Conservation (phyloP, 2,113 vertebrate genomes). For the Casuarius casuarius region DNA sequence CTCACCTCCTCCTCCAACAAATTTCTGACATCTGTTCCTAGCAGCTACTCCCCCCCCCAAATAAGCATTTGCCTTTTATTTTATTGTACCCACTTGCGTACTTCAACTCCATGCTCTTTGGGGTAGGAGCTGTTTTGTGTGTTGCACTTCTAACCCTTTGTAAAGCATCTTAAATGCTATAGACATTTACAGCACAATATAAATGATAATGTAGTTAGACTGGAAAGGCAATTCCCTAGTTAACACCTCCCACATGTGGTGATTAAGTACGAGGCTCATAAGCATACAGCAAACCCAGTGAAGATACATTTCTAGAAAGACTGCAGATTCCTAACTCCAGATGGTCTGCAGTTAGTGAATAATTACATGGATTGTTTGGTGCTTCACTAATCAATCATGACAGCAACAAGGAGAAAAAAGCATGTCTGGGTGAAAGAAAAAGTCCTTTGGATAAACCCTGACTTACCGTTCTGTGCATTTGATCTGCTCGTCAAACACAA, state of each 20-base stretch:
- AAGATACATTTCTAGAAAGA: slow-evolving; percentile 67
- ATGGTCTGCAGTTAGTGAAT: slow-evolving; percentile 68
- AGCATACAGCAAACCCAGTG: slow-evolving; percentile 3
- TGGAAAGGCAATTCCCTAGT: slow-evolving; percentile 70
- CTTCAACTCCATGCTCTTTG: background rate
- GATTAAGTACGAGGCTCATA: slow-evolving; percentile 67
- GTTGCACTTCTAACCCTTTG: slow-evolving; percentile 27
- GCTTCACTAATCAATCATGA: slow-evolving; percentile 64
- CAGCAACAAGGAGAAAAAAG: slow-evolving; percentile 58
- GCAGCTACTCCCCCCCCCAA: background rate
- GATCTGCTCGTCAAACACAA: slow-evolving; percentile 16
- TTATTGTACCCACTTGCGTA: slow-evolving; percentile 16
- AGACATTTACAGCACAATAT: slow-evolving; percentile 43
- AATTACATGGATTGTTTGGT: slow-evolving; percentile 59
- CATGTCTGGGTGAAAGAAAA: slow-evolving; percentile 47
- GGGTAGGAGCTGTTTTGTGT: background rate
- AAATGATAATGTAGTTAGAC: slow-evolving; percentile 62
- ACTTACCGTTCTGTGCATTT: slow-evolving; percentile 30
- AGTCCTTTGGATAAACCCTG: slow-evolving; percentile 52
- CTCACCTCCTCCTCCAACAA: slow-evolving; percentile 61
- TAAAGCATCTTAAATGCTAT: slow-evolving; percentile 17
- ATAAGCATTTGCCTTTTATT: slow-evolving; percentile 58
- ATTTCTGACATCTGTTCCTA: slow-evolving; percentile 67
- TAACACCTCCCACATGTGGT: slow-evolving; percentile 71
- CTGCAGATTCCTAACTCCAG: slow-evolving; percentile 62